Evolutionary conservation across 1,140 invertebrate genomes (phyloP).

Genomic region (Dryas iulia): DNA sequence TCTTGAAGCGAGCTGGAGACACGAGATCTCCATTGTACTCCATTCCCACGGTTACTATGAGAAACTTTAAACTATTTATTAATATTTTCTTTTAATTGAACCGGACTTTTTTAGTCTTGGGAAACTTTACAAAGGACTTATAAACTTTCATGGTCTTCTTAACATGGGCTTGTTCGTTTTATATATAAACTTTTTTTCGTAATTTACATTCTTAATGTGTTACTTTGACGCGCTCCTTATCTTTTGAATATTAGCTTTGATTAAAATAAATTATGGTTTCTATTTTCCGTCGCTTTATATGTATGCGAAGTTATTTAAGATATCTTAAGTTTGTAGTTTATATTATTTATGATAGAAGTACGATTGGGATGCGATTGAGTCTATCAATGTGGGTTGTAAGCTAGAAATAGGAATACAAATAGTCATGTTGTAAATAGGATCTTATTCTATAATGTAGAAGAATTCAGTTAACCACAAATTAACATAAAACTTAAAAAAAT

Average conservation of each 20-base stretch:
- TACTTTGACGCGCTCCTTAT: not conserved
- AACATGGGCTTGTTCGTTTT: not conserved
- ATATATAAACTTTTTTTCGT: not conserved
- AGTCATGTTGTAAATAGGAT: no score
- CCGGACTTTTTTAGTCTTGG: conserved; percentile 13
- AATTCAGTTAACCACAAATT: no score
- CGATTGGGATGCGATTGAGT: no score
- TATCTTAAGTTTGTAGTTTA: no score
- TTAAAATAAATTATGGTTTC: not conserved
- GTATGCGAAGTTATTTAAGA: not conserved
- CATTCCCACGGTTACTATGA: conserved; percentile 58
- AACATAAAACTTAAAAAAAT: no score
- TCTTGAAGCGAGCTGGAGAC: conserved; percentile 49
- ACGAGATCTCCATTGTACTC: conserved; percentile 62
- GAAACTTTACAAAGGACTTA: conserved; percentile 10
- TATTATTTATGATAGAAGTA: not conserved
- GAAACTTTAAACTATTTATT: conserved; percentile 59
- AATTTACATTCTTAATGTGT: not conserved
- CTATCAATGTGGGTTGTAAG: no score
- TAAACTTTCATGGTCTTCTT: not conserved
- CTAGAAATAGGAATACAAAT: no score
- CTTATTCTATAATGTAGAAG: no score
- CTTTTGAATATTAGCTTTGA: not conserved
- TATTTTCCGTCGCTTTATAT: not conserved
- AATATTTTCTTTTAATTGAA: conserved; percentile 45